A percentile compares a stretch with the other conserved stretches of the same genome.
Conservation (phyloP, 2,797 vertebrate species). For the Cynodonichthys magdalenae region DNA sequence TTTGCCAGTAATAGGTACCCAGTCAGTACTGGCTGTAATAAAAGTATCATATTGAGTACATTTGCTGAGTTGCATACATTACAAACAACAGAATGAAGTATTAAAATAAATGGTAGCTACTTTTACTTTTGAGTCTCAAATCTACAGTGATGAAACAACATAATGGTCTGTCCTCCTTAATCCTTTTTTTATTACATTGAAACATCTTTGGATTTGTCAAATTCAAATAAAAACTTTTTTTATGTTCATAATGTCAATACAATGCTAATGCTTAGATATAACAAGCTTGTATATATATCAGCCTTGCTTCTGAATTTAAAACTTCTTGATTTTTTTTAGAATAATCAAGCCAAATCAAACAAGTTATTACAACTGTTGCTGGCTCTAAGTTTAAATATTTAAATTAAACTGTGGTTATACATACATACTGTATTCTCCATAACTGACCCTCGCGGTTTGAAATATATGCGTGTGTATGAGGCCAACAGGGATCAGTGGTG, state of each 20-base stretch:
- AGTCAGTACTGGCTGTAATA: no score
- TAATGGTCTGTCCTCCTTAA: not conserved
- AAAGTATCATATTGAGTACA: no score
- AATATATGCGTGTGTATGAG: constrained; percentile 53
- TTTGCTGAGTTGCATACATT: no score
- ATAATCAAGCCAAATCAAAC: not conserved
- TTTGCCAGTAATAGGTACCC: no score
- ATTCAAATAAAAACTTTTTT: no score
- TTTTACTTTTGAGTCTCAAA: not conserved
- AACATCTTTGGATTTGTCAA: not conserved
- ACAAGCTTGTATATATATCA: not conserved
- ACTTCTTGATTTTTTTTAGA: not conserved
- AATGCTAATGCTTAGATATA: no score
- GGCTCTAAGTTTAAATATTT: constrained; percentile 6
- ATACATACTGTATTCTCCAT: constrained; percentile 9
- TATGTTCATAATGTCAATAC: no score
- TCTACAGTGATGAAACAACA: not conserved
- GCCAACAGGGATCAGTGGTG: constrained; percentile 45
- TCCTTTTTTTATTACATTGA: not conserved
- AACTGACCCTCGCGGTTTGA: constrained; percentile 39
- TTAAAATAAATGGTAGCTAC: no score
- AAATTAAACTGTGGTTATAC: constrained; percentile 4
- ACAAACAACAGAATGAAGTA: no score
- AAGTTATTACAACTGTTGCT: not conserved
- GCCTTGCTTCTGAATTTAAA: constrained; percentile 2